Percentiles rank a stretch among this genome's conserved stretches.
phyloP scores from a whole-genome alignment of 2,888 invertebrate species.

The Mythimna lalbum region DNA sequence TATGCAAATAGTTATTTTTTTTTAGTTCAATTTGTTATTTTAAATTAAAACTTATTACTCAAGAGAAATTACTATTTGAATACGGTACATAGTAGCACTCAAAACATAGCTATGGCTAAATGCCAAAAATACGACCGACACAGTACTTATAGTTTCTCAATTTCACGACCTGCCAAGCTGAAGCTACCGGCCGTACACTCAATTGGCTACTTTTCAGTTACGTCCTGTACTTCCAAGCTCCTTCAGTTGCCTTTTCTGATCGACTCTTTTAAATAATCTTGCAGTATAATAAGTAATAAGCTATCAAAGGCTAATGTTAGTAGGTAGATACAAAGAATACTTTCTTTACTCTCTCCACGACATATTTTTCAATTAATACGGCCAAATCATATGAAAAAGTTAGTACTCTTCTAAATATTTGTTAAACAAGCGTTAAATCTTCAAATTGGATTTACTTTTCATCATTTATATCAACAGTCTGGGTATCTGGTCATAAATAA shows the following conservation, averaged over 20 bases:
- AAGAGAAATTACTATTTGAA: neutral
- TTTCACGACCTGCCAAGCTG: slow-evolving; percentile 13
- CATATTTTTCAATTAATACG: too few relatives aligned
- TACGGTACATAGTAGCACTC: neutral
- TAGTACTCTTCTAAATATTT: slow-evolving; percentile 7
- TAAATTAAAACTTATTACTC: neutral
- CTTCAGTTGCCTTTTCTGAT: too few relatives aligned
- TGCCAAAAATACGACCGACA: slow-evolving; percentile 27
- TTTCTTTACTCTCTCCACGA: too few relatives aligned
- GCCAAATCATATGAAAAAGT: neutral
- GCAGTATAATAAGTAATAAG: too few relatives aligned
- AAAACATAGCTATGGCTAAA: neutral
- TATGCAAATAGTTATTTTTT: too few relatives aligned
- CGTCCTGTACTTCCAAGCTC: too few relatives aligned
- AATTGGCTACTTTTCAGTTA: slow-evolving; percentile 1
- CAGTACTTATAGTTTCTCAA: slow-evolving; percentile 5
- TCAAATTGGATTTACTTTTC: slow-evolving; percentile 34
- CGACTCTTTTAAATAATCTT: too few relatives aligned
- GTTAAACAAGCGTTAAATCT: slow-evolving; percentile 2
- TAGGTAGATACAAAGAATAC: too few relatives aligned
- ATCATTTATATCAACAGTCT: slow-evolving; percentile 23
- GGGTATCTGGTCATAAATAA: slow-evolving; percentile 17
- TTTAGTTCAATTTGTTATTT: too few relatives aligned
- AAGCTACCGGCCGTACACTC: neutral
- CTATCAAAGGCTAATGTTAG: too few relatives aligned